Evolutionary conservation across 35 echinoderm and acorn worm species (phyloP).

Genomic region (Holothuria glaberrima): DNA sequence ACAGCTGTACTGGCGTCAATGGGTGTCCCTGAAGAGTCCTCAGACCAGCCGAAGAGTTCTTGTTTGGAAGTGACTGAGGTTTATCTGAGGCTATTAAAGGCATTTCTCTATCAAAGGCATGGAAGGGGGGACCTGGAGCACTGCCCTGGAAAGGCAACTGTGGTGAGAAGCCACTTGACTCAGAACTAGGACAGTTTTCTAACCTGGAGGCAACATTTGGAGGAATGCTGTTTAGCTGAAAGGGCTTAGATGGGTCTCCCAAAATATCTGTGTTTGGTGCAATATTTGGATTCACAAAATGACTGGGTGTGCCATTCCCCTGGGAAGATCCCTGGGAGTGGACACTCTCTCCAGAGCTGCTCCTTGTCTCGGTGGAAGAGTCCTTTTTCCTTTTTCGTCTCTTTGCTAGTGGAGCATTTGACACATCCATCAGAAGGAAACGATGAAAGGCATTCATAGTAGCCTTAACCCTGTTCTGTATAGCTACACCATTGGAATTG

Average conservation of each 20-base stretch:
- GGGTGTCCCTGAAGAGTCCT: not conserved
- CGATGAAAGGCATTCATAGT: slow-evolving; percentile 98
- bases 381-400: slow-evolving; percentile 94
- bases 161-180: slow-evolving; percentile 56
- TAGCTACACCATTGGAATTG: slow-evolving; percentile 63
- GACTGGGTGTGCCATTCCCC: slow-evolving; percentile 62
- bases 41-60: not conserved
- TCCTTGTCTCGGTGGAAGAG: slow-evolving; percentile 92
- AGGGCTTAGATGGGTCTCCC: not conserved
- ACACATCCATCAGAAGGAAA: slow-evolving; percentile 95
- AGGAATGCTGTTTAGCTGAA: slow-evolving; percentile 54
- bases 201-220: slow-evolving; percentile 42
- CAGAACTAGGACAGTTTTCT: slow-evolving; percentile 30
- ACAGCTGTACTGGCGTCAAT: not conserved
- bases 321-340: slow-evolving; percentile 78
- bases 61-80: not conserved
- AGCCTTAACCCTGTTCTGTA: slow-evolving; percentile 81
- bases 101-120: slow-evolving; percentile 35
- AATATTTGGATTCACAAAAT: slow-evolving; percentile 69
- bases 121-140: not conserved
- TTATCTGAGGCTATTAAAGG: slow-evolving; percentile 10
- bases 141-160: slow-evolving; percentile 42
- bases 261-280: not conserved
- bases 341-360: slow-evolving; percentile 72
- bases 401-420: slow-evolving; percentile 93